These are phyloP conservation scores for Noturus placidus DNA, from an alignment of 2,113 vertebrate species.

Conservation along the genomic window DNA sequence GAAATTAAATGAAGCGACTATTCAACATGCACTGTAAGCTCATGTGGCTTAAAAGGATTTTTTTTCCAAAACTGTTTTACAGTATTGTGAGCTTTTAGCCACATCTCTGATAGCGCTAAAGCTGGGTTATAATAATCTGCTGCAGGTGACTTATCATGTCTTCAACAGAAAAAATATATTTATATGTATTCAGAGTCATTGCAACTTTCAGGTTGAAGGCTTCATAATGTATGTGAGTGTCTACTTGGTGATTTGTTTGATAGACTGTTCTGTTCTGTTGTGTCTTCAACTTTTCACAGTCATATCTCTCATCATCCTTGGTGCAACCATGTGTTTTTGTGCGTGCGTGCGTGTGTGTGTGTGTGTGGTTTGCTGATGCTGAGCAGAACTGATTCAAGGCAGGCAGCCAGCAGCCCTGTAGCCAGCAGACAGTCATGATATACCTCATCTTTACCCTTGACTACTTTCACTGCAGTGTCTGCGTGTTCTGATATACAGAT, in stretches of 20 bases:
- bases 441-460: neutral
- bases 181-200: neutral
- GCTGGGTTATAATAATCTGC: neutral
- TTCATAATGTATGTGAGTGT: constrained; percentile 14
- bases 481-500: neutral
- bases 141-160: neutral
- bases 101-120: neutral
- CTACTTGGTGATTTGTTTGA: constrained; percentile 26
- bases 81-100: neutral
- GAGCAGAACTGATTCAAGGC: constrained; percentile 47
- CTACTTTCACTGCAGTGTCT: neutral
- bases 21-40: neutral
- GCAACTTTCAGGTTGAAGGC: neutral
- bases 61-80: neutral
- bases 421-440: neutral
- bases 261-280: neutral
- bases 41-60: neutral
- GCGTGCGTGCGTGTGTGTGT: constrained; percentile 8
- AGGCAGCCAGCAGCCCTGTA: constrained; percentile 33
- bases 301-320: constrained; percentile 15
- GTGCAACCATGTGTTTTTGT: constrained; percentile 13
- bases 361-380: constrained; percentile 42
- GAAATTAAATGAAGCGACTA: constrained; percentile 23
- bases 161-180: constrained; percentile 9
- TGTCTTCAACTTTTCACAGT: constrained; percentile 28